Evolutionary conservation across 2,888 invertebrate species (phyloP), one percentile per base, ranked within the genome.

Genomic region (Notodonta ziczac): DNA sequence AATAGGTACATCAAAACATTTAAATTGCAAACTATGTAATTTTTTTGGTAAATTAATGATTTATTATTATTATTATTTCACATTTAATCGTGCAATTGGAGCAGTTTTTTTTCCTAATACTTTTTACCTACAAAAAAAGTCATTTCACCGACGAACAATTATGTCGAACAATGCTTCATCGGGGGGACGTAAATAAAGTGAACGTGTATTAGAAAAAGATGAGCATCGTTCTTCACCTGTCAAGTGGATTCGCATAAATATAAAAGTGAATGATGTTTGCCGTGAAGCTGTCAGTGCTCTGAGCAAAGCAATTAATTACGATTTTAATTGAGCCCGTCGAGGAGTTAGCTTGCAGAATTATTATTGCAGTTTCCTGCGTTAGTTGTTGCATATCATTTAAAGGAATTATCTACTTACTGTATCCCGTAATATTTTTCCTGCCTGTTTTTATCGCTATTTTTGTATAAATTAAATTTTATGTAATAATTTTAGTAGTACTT

Each of bases 261-360:
- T 87, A 87, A 88, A 89, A 89, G 86, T 90, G 89, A 91, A 87
- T 88, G 88, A 92, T 91, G 88, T 80, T 83, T 84, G 66, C 85
- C 79, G 83, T 83, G 83, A 83, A 80, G 79, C 87, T 86, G 91
- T 88, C 91, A 88, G 88, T 81, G 79, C 82, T 83, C 80, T 72
- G 83, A 82, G 82, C 83, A 79, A 76, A 85, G 87, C 88, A 89
- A 93, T 93, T 91, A 91, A 92, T 92, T 89, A 90, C 83, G 84
- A 86, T 87, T 91, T 91, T 93, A 76, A 88, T 88, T 88, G 87
- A 85, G 86, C 79, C 82, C 82, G 86, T 83, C 83, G 77, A 86
- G 78, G 76, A 85, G 79, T 80, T 54, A n/a, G 78, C 78, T 75
- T 83, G 83, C 84, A 77, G 83, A 88, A 83, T 81, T 78, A 78